Base-by-base conservation (phyloP, 2,888 invertebrate genomes). In the Caenorhabditis panamensis region DNA sequence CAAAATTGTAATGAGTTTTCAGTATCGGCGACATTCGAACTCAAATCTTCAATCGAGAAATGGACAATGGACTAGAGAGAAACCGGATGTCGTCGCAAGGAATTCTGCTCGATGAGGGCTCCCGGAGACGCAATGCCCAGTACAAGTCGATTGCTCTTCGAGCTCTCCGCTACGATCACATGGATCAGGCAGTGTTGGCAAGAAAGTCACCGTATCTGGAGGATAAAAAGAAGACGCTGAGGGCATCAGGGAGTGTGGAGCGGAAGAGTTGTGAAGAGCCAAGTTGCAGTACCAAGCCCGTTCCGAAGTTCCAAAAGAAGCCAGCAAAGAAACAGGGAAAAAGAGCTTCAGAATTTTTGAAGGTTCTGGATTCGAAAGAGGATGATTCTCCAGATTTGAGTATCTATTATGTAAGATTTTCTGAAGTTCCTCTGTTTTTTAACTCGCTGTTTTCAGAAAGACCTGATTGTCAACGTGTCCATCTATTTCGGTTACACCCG, bases 401-500 rank as follows among this genome's bases (percentile, higher is more conserved):
- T n/a, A n/a, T n/a, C n/a, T n/a, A n/a, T n/a, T n/a, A n/a, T n/a
- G n/a, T n/a, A n/a, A n/a, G n/a, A n/a, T n/a, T n/a, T n/a, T n/a
- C n/a, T n/a, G n/a, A n/a, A n/a, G n/a, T n/a, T n/a, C n/a, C n/a
- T n/a, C n/a, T n/a, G n/a, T n/a, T n/a, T n/a, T n/a, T n/a, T n/a
- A n/a, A n/a, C n/a, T n/a, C n/a, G n/a, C n/a, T n/a, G n/a, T 31
- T 24, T 64, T n/a, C 59, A 81, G 62, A 72, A 78, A 31, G 84
- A 87, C 51, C 49, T 88, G 5, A 53, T 87, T 13, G 47, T 86
- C 44, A 62, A 80, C 3, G 80, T 84, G 0, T 78, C 83, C n/a
- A 64, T 87, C 31, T 85, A 72, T 56, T 36, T 84, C 20, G 88
- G 88, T 9, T 87, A 88, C 69, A 82, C 68, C 51, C 76, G 85